Conservation (phyloP, 2,888 invertebrate genomes). For the Blomia tropicalis region DNA sequence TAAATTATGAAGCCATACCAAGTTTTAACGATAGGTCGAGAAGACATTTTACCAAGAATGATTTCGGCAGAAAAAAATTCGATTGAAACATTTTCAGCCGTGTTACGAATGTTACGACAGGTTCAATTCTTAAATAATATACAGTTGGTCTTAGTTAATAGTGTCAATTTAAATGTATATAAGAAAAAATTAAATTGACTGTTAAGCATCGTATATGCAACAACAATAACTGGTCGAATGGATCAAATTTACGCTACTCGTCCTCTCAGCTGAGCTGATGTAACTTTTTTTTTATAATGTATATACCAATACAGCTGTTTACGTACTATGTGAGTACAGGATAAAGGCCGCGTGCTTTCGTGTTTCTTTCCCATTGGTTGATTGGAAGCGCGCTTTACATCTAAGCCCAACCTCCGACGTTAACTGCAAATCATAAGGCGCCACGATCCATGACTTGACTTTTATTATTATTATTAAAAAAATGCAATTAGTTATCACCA, state of each 20-base stretch:
- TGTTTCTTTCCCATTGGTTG: neutral
- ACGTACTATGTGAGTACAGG: too few species aligned
- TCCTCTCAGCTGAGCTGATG: too few species aligned
- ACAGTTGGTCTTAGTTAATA: too few species aligned
- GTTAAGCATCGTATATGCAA: too few species aligned
- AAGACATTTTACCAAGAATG: neutral
- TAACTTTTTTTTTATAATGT: too few species aligned
- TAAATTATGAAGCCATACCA: neutral
- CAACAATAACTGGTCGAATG: too few species aligned
- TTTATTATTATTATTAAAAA: neutral
- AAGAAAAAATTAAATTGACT: too few species aligned
- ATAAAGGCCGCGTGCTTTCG: neutral
- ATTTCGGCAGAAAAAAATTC: constrained; percentile 6
- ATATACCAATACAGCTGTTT: too few species aligned
- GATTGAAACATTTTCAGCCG: neutral
- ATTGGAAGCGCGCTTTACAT: neutral
- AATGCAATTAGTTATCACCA: neutral
- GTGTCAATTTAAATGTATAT: too few species aligned
- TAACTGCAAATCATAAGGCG: neutral
- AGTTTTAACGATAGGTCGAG: constrained; percentile 2
- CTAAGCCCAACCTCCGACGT: neutral
- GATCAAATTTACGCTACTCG: too few species aligned
- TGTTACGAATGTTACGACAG: too few species aligned
- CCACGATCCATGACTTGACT: neutral
- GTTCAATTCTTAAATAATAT: too few species aligned